Conservation (phyloP, 2,888 invertebrate species). For the Autographa pulchrina region DNA sequence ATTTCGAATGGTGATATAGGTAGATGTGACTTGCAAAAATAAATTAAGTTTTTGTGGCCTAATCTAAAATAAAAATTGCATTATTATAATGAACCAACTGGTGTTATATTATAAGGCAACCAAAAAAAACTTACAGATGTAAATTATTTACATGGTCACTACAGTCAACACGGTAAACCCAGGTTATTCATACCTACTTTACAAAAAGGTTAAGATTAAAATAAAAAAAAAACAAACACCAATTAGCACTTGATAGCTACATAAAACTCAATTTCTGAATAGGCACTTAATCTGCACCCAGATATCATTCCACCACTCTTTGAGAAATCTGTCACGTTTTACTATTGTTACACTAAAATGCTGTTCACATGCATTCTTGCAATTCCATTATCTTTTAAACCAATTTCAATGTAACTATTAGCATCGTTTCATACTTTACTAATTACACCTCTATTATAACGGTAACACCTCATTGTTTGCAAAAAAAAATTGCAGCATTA, state of each 20-base stretch:
- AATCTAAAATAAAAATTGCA: too few species aligned
- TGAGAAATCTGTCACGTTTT: neutral
- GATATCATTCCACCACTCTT: neutral
- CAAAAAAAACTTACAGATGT: too few species aligned
- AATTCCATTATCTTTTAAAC: neutral
- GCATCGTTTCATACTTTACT: constrained; percentile 4
- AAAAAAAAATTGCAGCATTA: constrained; percentile 22
- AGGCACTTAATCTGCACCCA: neutral
- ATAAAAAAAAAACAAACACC: neutral
- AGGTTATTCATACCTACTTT: too few species aligned
- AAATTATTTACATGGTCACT: too few species aligned
- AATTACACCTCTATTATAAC: constrained; percentile 26
- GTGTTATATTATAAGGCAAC: too few species aligned
- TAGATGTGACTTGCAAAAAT: neutral
- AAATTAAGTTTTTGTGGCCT: too few species aligned
- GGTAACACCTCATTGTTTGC: constrained; percentile 29
- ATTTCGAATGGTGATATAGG: neutral
- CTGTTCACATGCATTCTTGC: constrained; percentile 5
- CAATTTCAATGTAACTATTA: constrained; percentile 11
- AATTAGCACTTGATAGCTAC: constrained; percentile 1
- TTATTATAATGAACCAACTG: too few species aligned
- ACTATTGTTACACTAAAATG: neutral
- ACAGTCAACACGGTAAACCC: too few species aligned
- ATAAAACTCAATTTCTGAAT: neutral
- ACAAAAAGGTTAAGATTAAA: neutral